Base-by-base conservation (phyloP, 2,888 invertebrate genomes). In the Polyommatus iphigenia region DNA sequence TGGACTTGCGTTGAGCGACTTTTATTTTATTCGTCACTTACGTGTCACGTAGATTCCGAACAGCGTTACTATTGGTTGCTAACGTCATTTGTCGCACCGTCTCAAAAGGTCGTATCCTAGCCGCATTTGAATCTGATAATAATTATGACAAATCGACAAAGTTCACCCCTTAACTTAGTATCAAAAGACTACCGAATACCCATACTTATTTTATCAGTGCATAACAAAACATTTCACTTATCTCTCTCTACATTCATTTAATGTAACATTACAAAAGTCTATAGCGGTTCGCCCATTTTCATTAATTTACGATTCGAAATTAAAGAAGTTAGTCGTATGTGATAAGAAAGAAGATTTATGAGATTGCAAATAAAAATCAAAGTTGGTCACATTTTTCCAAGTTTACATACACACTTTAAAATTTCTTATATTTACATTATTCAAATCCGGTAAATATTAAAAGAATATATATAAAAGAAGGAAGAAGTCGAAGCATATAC, bases 131-230 rank as follows among this genome's bases (percentile, higher is more conserved):
- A 54, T 54, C 18, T 18, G 54, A 54, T 54, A 54, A 54, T 54
- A 86, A 85, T 81, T 80, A 81, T 81, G 79, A 81, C 78, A 80
- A 81, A 81, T 82, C 76, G 80, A 77, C 82, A 79, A 78, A 80
- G 75, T 54, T 54, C 54, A 29, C 50, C 73, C 75, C 75, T 54
- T 75, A 75, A 75, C 54, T 75, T 75, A 54, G 75, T 75, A 75
- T 75, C 54, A 75, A 75, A 75, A 54, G 15, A 80, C 78, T 80
- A 79, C 79, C 79, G 76, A 77, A 80, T 78, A 80, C 80, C 77
- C 78, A 79, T 75, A 76, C 76, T 78, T 78, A 79, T 75, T 76
- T 79, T 80, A 78, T 77, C 71, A 76, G 78, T 77, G 78, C 78
- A 67, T 67, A 76, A 24, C 87, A 54, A 75, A 73, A 73, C 73